Evolutionary conservation across 2,113 vertebrate species (phyloP).

Genomic region (Cinclus cinclus): DNA sequence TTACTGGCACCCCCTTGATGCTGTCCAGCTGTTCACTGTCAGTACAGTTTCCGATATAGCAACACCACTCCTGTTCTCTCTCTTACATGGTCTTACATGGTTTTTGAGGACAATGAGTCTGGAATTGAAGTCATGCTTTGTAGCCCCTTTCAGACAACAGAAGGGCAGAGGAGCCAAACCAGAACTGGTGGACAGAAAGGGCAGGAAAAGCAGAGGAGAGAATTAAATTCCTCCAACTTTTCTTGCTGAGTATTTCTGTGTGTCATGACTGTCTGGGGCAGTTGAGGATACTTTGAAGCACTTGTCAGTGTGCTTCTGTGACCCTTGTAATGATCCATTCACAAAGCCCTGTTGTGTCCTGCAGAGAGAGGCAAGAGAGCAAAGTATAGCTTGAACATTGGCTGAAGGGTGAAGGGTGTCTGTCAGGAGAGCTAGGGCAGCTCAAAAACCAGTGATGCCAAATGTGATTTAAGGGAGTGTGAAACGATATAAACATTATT

Average conservation of each 20-base stretch:
- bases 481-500: not conserved
- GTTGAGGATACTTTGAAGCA: not conserved
- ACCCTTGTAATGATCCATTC: not conserved
- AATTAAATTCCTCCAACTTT: not conserved
- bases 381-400: not conserved
- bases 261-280: not conserved
- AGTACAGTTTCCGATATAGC: not conserved
- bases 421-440: not conserved
- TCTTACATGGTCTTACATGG: not conserved
- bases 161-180: not conserved
- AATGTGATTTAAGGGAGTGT: not conserved
- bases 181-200: not conserved
- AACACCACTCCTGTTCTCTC: not conserved
- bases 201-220: not conserved
- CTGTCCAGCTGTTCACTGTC: not conserved
- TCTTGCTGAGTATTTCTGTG: not conserved
- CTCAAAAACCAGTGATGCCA: not conserved
- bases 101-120: not conserved
- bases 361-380: not conserved
- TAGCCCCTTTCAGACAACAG: not conserved
- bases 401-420: not conserved
- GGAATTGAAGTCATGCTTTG: not conserved
- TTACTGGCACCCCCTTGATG: not conserved
- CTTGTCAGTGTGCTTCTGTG: not conserved
- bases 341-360: not conserved